Evolutionary conservation across 2,113 vertebrate species (phyloP).

Genomic region (Raja brachyura): DNA sequence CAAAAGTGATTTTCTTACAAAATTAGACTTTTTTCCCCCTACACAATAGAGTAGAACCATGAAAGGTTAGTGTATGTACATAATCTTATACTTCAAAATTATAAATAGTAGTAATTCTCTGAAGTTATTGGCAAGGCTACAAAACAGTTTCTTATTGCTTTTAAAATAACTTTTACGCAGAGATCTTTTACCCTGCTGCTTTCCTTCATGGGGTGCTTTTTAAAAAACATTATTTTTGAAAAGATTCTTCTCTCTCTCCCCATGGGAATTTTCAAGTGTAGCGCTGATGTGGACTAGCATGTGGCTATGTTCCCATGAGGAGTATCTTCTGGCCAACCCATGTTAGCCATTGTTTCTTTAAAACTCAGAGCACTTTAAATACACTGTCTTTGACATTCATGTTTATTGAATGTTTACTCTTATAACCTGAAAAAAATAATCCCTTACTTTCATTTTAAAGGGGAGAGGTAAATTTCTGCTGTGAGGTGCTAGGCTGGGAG

Average conservation of each 20-base stretch:
- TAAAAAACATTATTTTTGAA: neutral
- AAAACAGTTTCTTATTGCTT: conserved; percentile 27
- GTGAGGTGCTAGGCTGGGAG: conserved; percentile 44
- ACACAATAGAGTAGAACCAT: conserved; percentile 56
- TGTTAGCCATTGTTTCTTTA: neutral
- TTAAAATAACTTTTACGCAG: conserved; percentile 19
- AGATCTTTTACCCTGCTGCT: neutral
- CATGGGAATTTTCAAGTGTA: neutral
- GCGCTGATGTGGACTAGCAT: neutral
- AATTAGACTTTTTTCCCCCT: conserved; percentile 51
- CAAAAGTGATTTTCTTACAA: conserved; percentile 49
- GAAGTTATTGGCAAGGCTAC: conserved; percentile 57
- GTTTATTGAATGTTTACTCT: neutral
- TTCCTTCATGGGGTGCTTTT: neutral
- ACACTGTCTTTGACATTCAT: neutral
- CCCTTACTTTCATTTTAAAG: conserved; percentile 40
- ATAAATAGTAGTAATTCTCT: conserved; percentile 72
- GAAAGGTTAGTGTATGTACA: conserved; percentile 64
- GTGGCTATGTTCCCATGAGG: neutral
- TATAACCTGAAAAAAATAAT: neutral
- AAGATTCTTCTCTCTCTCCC: neutral
- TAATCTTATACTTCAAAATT: conserved; percentile 64
- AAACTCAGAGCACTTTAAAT: neutral
- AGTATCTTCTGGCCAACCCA: neutral
- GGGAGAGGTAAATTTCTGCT: conserved; percentile 49